Evolutionary conservation across 1,140 invertebrate species (phyloP).

Genomic region (Anoplophora glabripennis): DNA sequence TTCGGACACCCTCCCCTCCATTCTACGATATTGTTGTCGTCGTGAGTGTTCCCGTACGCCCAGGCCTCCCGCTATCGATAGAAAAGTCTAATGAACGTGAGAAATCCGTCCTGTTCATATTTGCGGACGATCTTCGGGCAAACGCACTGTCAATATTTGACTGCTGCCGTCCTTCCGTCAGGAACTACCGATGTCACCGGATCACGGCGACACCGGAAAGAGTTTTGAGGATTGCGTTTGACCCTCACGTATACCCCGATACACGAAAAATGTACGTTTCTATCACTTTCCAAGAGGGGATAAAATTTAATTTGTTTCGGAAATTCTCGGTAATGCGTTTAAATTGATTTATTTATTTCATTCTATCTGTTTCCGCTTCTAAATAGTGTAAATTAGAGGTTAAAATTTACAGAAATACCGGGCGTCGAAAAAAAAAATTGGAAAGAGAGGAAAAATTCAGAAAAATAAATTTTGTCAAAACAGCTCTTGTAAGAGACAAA

Average conservation of each 20-base stretch:
- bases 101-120: constrained; percentile 22
- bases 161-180: constrained; percentile 12
- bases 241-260: background rate
- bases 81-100: constrained; percentile 5
- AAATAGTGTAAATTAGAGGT: too few species aligned
- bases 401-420: too few species aligned
- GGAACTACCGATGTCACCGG: constrained; percentile 4
- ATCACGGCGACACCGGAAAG: background rate
- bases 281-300: background rate
- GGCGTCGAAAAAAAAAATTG: too few species aligned
- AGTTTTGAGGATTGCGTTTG: background rate
- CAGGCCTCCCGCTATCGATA: constrained; percentile 4
- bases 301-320: too few species aligned
- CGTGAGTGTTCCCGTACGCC: background rate
- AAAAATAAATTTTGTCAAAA: too few species aligned
- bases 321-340: too few species aligned
- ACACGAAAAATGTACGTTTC: background rate
- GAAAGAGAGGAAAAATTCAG: too few species aligned
- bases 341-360: too few species aligned
- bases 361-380: too few species aligned
- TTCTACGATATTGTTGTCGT: too few species aligned
- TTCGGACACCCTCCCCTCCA: too few species aligned
- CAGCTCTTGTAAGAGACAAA: too few species aligned
- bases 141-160: constrained; percentile 23
- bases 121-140: constrained; percentile 17